Evolutionary conservation across 2,113 vertebrate species (phyloP).

Genomic region (Motacilla tschutschensis): DNA sequence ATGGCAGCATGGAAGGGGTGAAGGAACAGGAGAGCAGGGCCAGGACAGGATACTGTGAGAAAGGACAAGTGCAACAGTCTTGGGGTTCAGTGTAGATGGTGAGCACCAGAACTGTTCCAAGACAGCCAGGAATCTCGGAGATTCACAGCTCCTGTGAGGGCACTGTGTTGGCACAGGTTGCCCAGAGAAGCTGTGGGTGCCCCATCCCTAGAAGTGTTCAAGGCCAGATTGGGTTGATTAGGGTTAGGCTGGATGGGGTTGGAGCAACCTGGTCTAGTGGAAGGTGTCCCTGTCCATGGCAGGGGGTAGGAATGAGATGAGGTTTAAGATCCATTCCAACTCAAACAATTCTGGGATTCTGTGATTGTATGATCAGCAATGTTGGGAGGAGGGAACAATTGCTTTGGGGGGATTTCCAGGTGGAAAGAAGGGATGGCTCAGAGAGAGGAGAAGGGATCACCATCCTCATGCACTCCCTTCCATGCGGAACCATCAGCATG

Average conservation of each 20-base stretch:
- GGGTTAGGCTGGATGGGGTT: neutral
- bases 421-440: neutral
- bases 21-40: neutral
- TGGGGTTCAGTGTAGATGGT: accelerated
- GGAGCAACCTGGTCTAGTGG: neutral
- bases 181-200: neutral
- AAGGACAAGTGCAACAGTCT: accelerated
- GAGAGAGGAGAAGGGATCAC: neutral
- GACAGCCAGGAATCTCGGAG: neutral
- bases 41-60: accelerated
- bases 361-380: neutral
- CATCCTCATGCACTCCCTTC: neutral
- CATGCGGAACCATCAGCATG: neutral
- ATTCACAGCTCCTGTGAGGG: neutral
- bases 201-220: neutral
- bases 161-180: accelerated
- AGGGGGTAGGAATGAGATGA: neutral
- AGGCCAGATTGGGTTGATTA: neutral
- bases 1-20: neutral
- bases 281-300: neutral
- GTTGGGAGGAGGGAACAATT: neutral
- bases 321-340: too few species aligned
- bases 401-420: neutral
- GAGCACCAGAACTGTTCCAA: neutral
- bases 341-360: neutral